Conservation (phyloP, 2,888 invertebrate species). For the Leptarthrus brevirostris region DNA sequence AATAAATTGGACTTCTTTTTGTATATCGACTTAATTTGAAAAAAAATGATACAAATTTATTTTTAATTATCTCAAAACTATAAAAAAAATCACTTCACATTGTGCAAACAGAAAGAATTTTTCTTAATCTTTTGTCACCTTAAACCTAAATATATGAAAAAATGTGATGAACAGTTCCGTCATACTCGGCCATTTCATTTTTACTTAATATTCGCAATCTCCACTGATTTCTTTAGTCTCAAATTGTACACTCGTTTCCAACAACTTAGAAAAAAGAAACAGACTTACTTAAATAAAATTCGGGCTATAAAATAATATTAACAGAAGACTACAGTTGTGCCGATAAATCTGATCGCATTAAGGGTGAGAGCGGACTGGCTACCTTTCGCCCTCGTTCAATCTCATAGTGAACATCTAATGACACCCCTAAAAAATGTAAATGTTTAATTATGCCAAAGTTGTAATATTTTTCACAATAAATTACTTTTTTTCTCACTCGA, state of each 20-base stretch:
- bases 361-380: constrained; percentile 80
- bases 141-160: constrained; percentile 27
- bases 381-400: constrained; percentile 82
- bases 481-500: constrained; percentile 74
- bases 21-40: too few relatives aligned
- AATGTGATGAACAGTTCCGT: constrained; percentile 20
- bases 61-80: too few relatives aligned
- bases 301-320: constrained; percentile 9
- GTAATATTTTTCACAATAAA: too few relatives aligned
- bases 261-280: constrained; percentile 14
- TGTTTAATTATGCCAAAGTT: too few relatives aligned
- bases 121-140: constrained; percentile 31
- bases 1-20: background rate
- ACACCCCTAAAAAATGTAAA: constrained; percentile 75
- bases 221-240: too few relatives aligned
- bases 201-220: too few relatives aligned
- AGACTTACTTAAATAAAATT: constrained; percentile 19
- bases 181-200: too few relatives aligned
- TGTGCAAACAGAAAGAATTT: too few relatives aligned
- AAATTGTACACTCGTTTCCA: background rate
- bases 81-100: too few relatives aligned
- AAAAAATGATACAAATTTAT: too few relatives aligned
- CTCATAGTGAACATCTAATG: constrained; percentile 84
- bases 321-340: constrained; percentile 74
- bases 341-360: constrained; percentile 81